phyloP scores from a whole-genome alignment of 2,113 vertebrate genomes.

The Alexandromys fortis region DNA sequence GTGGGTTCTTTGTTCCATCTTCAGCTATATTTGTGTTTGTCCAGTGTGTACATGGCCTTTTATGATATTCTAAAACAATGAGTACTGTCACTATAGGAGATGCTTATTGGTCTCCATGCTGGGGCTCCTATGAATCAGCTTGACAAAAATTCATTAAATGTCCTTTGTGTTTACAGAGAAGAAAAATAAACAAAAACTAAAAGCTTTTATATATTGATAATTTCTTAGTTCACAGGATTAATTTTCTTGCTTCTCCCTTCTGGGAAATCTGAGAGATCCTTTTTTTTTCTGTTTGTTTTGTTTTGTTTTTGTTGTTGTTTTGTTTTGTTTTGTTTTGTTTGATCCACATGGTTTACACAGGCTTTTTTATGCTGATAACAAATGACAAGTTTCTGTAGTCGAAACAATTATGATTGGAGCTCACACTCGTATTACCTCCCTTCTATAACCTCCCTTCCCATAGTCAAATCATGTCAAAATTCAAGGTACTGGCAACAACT shows the following conservation, averaged over 20 bases:
- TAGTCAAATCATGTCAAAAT: conserved; percentile 3
- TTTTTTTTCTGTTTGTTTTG: background rate
- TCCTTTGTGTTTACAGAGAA: conserved; percentile 39
- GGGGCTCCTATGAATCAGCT: background rate
- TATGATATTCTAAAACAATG: background rate
- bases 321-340: background rate
- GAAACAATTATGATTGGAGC: background rate
- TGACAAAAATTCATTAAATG: conserved; percentile 24
- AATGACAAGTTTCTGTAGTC: background rate
- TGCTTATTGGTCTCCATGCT: background rate
- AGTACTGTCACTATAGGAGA: background rate
- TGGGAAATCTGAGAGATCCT: background rate
- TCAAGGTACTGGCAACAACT: conserved; percentile 5
- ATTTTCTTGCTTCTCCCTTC: background rate
- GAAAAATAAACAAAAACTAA: conserved; percentile 5
- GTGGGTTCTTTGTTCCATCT: background rate
- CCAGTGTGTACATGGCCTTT: background rate
- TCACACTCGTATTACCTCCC: background rate
- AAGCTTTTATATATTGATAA: conserved; percentile 19
- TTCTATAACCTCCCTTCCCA: background rate
- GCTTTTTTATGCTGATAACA: conserved; percentile 3
- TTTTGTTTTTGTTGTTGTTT: too few species aligned
- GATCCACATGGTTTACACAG: background rate
- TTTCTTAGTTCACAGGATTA: conserved; percentile 16
- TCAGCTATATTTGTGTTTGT: background rate